Conservation (phyloP, 2,113 vertebrate genomes). For the Etheostoma cragini region DNA sequence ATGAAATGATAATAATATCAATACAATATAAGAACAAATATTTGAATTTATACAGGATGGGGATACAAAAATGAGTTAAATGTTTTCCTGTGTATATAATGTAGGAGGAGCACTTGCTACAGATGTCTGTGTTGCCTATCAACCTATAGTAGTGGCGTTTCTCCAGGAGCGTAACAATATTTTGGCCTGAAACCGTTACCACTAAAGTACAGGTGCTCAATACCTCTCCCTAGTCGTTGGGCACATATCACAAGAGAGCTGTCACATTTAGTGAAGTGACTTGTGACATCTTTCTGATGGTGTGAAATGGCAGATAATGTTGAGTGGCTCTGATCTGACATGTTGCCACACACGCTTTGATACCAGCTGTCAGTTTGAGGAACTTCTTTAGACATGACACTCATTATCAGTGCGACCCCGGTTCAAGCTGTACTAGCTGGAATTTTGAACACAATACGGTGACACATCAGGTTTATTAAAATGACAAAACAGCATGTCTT, state of each 20-base stretch:
- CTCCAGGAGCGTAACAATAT: too few relatives aligned
- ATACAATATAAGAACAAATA: too few relatives aligned
- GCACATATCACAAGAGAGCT: slow-evolving; percentile 20
- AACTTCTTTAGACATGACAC: slow-evolving; percentile 25
- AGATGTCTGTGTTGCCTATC: too few relatives aligned
- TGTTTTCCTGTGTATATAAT: too few relatives aligned
- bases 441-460: background rate
- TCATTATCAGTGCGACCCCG: background rate
- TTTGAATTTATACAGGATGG: too few relatives aligned
- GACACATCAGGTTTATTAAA: background rate
- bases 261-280: slow-evolving; percentile 32
- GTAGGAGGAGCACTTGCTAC: too few relatives aligned
- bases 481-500: background rate
- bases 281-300: slow-evolving; percentile 29
- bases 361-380: slow-evolving; percentile 41
- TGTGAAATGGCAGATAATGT: slow-evolving; percentile 51
- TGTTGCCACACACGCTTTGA: slow-evolving; percentile 21
- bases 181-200: too few relatives aligned
- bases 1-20: too few relatives aligned
- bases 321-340: slow-evolving; percentile 21
- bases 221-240: background rate
- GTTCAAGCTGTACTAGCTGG: background rate
- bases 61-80: too few relatives aligned
- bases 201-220: too few relatives aligned
- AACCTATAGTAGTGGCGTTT: too few relatives aligned